Conservation (phyloP, 2,797 vertebrate genomes). For the Hirundo rustica region DNA sequence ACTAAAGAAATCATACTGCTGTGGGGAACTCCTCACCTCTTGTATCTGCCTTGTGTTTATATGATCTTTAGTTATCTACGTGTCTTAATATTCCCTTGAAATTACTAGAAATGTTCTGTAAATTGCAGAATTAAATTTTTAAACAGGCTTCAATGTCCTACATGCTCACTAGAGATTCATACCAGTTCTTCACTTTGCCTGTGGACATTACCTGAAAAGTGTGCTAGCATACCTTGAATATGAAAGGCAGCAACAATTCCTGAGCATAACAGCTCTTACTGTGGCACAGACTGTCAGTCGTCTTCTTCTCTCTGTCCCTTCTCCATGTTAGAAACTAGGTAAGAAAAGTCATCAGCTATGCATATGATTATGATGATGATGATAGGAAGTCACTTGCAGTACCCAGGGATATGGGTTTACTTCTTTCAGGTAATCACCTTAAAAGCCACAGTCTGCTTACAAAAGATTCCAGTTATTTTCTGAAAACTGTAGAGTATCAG, state of each 20-base stretch:
- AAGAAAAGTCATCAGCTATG: neutral
- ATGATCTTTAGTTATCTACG: neutral
- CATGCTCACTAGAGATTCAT: neutral
- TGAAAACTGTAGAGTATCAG: neutral
- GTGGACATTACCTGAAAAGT: neutral
- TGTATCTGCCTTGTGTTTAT: neutral
- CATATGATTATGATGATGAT: neutral
- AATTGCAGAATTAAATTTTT: slow-evolving; percentile 20
- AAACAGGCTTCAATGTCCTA: neutral
- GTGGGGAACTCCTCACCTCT: neutral
- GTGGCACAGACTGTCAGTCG: neutral
- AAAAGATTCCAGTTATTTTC: neutral
- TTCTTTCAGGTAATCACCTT: neutral
- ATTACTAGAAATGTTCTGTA: neutral
- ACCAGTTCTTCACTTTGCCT: neutral
- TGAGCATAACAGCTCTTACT: neutral
- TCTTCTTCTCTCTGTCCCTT: neutral
- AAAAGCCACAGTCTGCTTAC: neutral
- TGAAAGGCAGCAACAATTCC: neutral
- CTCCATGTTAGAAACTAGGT: neutral
- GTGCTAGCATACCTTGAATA: neutral
- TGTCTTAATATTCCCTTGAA: neutral
- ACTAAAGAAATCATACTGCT: neutral
- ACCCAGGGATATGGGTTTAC: neutral
- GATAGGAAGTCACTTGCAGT: neutral